Conservation (phyloP, 2,797 vertebrate genomes). For the Alouatta caraya region DNA sequence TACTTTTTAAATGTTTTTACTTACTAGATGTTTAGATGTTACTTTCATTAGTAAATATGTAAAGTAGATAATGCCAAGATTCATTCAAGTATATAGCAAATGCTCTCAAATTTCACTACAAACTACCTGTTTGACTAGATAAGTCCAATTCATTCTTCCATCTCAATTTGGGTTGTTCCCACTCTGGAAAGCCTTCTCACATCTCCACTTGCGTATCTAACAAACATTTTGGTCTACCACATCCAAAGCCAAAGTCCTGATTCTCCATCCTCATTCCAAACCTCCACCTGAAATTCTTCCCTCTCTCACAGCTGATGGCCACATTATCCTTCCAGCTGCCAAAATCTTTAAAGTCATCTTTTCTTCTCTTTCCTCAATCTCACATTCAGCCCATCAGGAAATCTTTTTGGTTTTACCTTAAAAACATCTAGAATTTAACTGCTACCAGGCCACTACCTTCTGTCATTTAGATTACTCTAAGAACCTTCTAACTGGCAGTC, state of each 20-base stretch:
- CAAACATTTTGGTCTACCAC: background rate
- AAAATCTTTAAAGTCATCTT: background rate
- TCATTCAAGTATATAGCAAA: background rate
- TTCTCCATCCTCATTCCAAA: background rate
- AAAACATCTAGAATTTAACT: slow-evolving; percentile 21
- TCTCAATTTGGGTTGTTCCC: background rate
- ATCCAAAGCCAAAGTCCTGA: background rate
- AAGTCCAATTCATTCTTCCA: background rate
- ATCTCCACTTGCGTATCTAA: background rate
- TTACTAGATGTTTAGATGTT: slow-evolving; percentile 20
- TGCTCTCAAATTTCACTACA: slow-evolving; percentile 6
- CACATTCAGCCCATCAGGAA: background rate
- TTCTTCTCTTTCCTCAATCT: slow-evolving; percentile 13
- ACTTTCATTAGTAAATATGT: background rate
- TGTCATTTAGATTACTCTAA: slow-evolving; percentile 22
- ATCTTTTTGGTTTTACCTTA: background rate
- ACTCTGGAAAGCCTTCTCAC: background rate
- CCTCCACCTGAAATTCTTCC: background rate
- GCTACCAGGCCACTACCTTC: background rate
- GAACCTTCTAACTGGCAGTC: background rate
- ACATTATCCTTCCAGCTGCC: background rate
- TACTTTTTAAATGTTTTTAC: slow-evolving; percentile 10
- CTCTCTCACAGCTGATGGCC: background rate
- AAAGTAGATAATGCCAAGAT: slow-evolving; percentile 31
- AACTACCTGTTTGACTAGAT: background rate